Evolutionary conservation across 2,888 invertebrate genomes (phyloP), one percentile per base, ranked within the genome.

Genomic region (Nemapogon koenigi): DNA sequence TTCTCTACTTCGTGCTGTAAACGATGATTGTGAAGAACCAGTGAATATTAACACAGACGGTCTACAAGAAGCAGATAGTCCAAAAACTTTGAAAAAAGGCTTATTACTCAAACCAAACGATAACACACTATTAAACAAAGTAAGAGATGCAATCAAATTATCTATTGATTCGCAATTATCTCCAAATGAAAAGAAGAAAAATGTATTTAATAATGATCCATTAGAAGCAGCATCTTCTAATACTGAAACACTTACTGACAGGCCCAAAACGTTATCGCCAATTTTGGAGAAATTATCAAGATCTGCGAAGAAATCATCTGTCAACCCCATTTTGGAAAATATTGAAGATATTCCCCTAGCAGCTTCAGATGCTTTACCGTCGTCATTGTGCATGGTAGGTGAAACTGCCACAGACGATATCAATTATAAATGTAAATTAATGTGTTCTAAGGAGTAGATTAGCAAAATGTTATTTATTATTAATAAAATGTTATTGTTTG

Each of bases 341-440:
- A 22, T 22, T 27, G 28, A 28, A 15, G 13, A 15, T 28, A 8
- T 6, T 4, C 11, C 16, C 8, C 2, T 31, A 14, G 15, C 16
- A 15, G 31, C 13, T 8, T 31, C 16, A 16, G 8, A 15, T 15
- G 16, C 16, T 31, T 16, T 31, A 16, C 31, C 31, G 6, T 16
- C 33, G 8, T 18, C 33, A 3, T 19, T 33, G 14, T 33, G 33
- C 14, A 19, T 13, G 2, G 19, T n/a, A 10, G 42, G 41, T 16
- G 44, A 52, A 11, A 39, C 55, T 0, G 44, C 71, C 18, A 59
- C 63, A 47, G 65, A 73, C 55, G 69, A 71, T 41, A 56, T 63
- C 11, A 46, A 66, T 0, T 76, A 72, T 41, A 65, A 60, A 44
- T 76, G 75, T 48, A 63, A 51, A 44, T 62, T 76, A 62, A 49